Percentiles rank a stretch among this genome's conserved stretches.
phyloP scores from a whole-genome alignment of 1,140 invertebrate species.

The Leptinotarsa defecta region DNA sequence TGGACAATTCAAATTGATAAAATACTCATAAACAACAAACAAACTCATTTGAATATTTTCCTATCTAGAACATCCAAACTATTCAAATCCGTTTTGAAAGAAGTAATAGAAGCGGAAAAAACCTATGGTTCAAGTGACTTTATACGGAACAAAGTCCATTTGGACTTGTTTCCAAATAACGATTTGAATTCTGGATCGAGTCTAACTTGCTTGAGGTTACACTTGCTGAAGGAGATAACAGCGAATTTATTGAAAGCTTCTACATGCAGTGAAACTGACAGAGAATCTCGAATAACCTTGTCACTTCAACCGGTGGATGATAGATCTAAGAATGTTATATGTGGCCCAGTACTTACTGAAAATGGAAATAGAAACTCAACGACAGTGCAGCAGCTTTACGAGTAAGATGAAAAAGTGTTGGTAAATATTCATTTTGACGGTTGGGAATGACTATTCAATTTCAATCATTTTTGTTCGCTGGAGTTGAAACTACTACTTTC shows the following conservation, averaged over 20 bases:
- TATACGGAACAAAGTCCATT: conserved; percentile 27
- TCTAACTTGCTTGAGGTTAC: conserved; percentile 43
- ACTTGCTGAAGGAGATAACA: conserved; percentile 33
- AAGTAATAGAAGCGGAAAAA: conserved; percentile 29
- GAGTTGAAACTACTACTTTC: no score
- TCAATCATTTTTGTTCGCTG: neutral
- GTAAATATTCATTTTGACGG: no score
- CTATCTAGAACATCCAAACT: conserved; percentile 34
- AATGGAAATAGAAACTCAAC: conserved; percentile 42
- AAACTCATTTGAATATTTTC: conserved; percentile 42
- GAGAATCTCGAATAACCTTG: conserved; percentile 24
- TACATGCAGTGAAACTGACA: conserved; percentile 16
- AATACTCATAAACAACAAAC: conserved; percentile 25
- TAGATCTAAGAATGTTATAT: conserved; percentile 32
- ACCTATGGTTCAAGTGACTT: conserved; percentile 34
- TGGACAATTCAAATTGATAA: conserved; percentile 40
- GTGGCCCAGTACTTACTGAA: conserved; percentile 47
- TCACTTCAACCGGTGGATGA: conserved; percentile 32
- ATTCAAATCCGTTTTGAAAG: conserved; percentile 36
- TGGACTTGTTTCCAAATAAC: conserved; percentile 22
- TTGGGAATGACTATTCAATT: neutral
- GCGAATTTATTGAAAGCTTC: conserved; percentile 37
- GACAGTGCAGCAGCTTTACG: conserved; percentile 37
- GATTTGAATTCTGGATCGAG: conserved; percentile 23
- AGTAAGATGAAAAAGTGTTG: conserved; percentile 28